phyloP scores from a whole-genome alignment of 2,797 vertebrate genomes.

The Neosalanx taihuensis region DNA sequence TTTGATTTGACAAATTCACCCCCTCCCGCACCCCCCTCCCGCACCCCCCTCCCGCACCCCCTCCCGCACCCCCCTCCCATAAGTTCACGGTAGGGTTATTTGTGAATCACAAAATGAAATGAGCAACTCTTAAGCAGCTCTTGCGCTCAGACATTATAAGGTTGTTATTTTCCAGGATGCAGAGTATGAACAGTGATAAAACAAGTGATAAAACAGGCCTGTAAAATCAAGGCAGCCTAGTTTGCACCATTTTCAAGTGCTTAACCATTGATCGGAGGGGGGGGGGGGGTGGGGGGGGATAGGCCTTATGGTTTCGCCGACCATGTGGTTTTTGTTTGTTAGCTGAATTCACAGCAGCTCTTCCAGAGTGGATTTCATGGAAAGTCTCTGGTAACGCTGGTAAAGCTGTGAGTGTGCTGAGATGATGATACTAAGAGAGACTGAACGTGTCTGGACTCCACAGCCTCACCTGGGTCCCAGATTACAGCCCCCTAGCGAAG shows the following conservation, averaged over 20 bases:
- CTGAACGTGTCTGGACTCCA: slow-evolving; percentile 25
- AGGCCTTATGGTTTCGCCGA: no score
- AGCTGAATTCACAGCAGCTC: not conserved
- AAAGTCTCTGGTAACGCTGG: not conserved
- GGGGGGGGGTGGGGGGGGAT: no score
- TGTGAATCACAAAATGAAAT: not conserved
- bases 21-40: no score
- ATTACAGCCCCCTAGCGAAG: slow-evolving; percentile 52
- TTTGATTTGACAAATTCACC: not conserved
- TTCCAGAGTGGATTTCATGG: not conserved
- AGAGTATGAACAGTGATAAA: slow-evolving; percentile 32
- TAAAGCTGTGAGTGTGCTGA: not conserved
- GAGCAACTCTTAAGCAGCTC: not conserved
- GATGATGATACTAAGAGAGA: not conserved
- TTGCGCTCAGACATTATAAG: slow-evolving; percentile 18
- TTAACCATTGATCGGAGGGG: not conserved
- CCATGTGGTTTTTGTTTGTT: not conserved
- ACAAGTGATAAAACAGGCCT: slow-evolving; percentile 38
- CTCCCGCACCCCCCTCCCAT: not conserved
- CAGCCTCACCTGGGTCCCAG: slow-evolving; percentile 18
- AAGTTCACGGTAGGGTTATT: not conserved
- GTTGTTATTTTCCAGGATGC: slow-evolving; percentile 26
- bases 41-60: no score
- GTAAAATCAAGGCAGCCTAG: slow-evolving; percentile 29
- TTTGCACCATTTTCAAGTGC: not conserved